A percentile compares a stretch with the other conserved stretches of the same genome.
These are phyloP conservation scores for Betta splendens DNA, from an alignment of 2,797 vertebrate genomes.

Conservation along the genomic window DNA sequence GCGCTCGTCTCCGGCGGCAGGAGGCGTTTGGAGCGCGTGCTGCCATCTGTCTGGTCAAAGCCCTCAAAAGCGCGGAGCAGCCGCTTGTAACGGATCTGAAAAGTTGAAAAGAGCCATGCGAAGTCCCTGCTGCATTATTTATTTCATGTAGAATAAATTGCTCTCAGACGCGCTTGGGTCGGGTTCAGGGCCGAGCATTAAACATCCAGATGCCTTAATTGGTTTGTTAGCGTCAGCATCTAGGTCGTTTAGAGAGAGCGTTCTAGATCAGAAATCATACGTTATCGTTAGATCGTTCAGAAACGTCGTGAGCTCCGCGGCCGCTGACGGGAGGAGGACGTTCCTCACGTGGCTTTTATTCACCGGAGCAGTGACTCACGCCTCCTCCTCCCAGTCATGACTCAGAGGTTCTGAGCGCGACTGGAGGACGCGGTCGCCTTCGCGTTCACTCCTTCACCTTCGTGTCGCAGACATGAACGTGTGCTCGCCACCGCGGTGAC, in stretches of 20 bases:
- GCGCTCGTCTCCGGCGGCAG: no score
- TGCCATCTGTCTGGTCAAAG: no score
- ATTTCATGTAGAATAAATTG: not conserved
- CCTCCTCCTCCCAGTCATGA: not conserved
- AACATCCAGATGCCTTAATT: not conserved
- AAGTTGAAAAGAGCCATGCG: not conserved
- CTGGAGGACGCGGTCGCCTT: not conserved
- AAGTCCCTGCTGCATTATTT: not conserved
- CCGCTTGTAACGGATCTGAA: no score
- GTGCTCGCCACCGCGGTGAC: no score
- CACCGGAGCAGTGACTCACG: not conserved
- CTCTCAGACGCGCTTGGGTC: not conserved
- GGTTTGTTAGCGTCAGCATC: no score
- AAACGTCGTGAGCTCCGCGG: conserved; percentile 16
- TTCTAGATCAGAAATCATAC: no score
- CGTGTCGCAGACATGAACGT: no score
- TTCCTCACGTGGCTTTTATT: conserved; percentile 22
- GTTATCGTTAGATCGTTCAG: no score
- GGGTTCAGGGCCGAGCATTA: no score
- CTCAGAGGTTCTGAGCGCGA: conserved; percentile 6
- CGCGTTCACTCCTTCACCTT: conserved; percentile 1
- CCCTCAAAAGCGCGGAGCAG: no score
- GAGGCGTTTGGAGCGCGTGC: no score
- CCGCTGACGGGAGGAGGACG: conserved; percentile 14
- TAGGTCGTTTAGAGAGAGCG: no score